These are phyloP conservation scores for Hyperoodon ampullatus DNA, from an alignment of 2,113 vertebrate genomes.

Conservation along the genomic window DNA sequence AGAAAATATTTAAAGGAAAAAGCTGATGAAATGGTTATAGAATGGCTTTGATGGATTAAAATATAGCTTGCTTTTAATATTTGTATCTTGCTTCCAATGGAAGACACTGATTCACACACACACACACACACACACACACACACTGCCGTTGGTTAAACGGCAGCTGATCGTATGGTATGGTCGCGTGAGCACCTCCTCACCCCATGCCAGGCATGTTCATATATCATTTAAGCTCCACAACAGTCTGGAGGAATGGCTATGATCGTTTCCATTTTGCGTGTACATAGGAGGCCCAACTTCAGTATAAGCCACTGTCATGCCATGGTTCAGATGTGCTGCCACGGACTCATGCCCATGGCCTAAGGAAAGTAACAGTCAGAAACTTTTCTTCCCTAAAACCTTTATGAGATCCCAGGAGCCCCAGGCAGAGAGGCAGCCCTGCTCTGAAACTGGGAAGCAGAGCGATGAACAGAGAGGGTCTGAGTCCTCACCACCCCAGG, in stretches of 20 bases:
- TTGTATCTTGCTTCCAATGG: neutral
- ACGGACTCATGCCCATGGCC: neutral
- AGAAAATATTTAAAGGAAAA: neutral
- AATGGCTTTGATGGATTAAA: neutral
- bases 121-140: neutral
- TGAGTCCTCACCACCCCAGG: neutral
- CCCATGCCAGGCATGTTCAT: neutral
- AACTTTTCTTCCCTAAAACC: neutral
- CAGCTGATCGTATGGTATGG: neutral
- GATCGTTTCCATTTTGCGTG: neutral
- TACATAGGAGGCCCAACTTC: neutral
- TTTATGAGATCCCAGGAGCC: neutral
- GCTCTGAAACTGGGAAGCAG: neutral
- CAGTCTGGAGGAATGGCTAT: neutral
- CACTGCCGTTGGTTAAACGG: neutral
- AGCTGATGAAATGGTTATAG: neutral
- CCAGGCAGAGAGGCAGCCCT: neutral
- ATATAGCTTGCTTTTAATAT: neutral
- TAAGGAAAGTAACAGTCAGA: neutral
- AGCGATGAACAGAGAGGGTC: neutral
- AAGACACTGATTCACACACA: neutral
- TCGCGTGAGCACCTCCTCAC: neutral
- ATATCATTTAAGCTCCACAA: neutral
- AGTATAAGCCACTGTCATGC: too few relatives aligned
- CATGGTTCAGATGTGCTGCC: neutral